Conservation (phyloP, 1,140 invertebrate species). For the Lepidurus packardi region DNA sequence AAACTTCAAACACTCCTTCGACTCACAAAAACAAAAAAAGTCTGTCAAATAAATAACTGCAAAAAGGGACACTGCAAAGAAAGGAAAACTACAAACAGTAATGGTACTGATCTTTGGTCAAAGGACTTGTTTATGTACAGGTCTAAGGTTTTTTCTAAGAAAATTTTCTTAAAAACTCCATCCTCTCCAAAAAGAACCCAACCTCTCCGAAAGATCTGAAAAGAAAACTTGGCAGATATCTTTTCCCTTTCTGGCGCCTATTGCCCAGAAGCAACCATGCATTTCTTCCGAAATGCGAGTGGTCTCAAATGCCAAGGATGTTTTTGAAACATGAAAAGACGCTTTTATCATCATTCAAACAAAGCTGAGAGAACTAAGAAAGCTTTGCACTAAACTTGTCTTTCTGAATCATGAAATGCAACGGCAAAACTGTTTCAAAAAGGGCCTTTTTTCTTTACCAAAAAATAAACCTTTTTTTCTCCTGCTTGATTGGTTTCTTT, state of each 20-base stretch:
- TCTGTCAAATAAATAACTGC: neutral
- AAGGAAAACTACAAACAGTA: neutral
- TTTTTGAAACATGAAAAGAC: neutral
- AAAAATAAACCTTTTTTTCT: too few relatives aligned
- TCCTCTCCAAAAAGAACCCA: neutral
- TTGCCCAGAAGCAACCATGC: neutral
- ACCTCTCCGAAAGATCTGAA: neutral
- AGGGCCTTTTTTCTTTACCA: too few relatives aligned
- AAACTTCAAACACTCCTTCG: neutral
- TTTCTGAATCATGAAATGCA: neutral
- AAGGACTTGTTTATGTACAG: slow-evolving; percentile 9
- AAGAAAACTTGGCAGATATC: neutral
- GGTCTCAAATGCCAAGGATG: neutral
- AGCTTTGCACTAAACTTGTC: neutral
- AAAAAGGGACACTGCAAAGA: neutral
- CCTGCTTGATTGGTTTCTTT: too few relatives aligned
- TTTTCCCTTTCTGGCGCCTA: neutral
- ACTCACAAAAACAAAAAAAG: neutral
- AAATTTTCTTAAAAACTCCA: neutral
- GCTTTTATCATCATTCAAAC: neutral
- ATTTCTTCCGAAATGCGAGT: neutral
- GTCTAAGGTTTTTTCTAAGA: neutral
- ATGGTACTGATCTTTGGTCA: slow-evolving; percentile 19
- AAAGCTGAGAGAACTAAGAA: neutral
- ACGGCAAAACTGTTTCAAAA: neutral